phyloP scores from a whole-genome alignment of 2,888 invertebrate species.

The Hyalella azteca region DNA sequence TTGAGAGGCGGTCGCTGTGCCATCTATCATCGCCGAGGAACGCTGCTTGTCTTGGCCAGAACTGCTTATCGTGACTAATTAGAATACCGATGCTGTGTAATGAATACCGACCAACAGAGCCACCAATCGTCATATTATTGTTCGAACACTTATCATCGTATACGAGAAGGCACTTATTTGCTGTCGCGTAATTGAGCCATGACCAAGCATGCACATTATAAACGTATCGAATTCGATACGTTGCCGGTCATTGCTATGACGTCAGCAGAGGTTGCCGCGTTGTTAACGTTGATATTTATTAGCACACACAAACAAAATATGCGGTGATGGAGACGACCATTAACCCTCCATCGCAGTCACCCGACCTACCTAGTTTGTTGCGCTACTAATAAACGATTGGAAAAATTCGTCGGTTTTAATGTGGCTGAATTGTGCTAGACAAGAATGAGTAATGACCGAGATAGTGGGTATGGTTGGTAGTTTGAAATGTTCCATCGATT shows the following conservation, averaged over 20 bases:
- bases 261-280: too few species aligned
- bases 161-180: constrained; percentile 1
- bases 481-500: too few species aligned
- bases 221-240: too few species aligned
- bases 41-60: background rate
- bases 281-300: background rate
- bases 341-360: too few species aligned
- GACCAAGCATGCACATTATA: background rate
- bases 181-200: constrained; percentile 8
- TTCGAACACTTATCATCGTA: constrained; percentile 10
- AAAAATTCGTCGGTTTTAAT: too few species aligned
- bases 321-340: too few species aligned
- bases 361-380: too few species aligned
- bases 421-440: too few species aligned
- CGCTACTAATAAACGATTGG: too few species aligned
- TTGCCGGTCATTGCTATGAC: too few species aligned
- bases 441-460: too few species aligned
- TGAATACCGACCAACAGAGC: constrained; percentile 22
- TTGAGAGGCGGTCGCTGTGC: background rate
- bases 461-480: too few species aligned
- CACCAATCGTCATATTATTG: constrained; percentile 30
- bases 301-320: background rate
- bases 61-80: constrained; percentile 24
- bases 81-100: constrained; percentile 21
- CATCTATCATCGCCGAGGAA: background rate